Percentiles rank a stretch among this genome's conserved stretches.
These are phyloP conservation scores for Tenebrio molitor DNA, from an alignment of 1,140 invertebrate genomes.

Conservation along the genomic window DNA sequence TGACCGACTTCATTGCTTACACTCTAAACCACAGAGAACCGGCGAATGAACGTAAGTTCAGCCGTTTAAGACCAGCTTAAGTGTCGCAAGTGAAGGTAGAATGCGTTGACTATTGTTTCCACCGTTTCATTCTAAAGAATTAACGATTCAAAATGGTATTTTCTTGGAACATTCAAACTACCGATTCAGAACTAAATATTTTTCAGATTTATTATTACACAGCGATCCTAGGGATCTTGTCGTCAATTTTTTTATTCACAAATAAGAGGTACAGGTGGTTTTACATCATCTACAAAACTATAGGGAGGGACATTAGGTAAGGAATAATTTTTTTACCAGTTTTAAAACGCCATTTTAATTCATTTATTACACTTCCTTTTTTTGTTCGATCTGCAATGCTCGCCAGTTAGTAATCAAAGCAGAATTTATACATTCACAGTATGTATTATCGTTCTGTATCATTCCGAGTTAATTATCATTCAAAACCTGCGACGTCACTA, in stretches of 20 bases:
- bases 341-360: too few species aligned
- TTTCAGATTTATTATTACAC: conserved; percentile 41
- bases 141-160: conserved; percentile 1
- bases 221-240: conserved; percentile 4
- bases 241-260: conserved; percentile 43
- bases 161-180: conserved; percentile 10
- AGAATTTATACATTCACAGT: too few species aligned
- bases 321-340: conserved; percentile 31
- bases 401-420: too few species aligned
- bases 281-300: conserved; percentile 60
- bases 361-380: not conserved
- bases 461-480: too few species aligned
- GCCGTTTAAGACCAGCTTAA: conserved; percentile 1
- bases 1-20: conserved; percentile 21
- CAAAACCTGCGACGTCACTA: too few species aligned
- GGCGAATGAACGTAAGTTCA: conserved; percentile 5
- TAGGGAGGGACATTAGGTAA: conserved; percentile 62
- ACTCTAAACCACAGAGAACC: conserved; percentile 20
- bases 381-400: not conserved
- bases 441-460: too few species aligned
- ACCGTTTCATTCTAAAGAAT: too few species aligned
- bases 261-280: conserved; percentile 55
- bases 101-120: conserved; percentile 5
- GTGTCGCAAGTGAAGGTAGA: not conserved
- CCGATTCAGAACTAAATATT: not conserved